Evolutionary conservation across 2,797 vertebrate genomes (phyloP).

Genomic region (Botia kubotai): DNA sequence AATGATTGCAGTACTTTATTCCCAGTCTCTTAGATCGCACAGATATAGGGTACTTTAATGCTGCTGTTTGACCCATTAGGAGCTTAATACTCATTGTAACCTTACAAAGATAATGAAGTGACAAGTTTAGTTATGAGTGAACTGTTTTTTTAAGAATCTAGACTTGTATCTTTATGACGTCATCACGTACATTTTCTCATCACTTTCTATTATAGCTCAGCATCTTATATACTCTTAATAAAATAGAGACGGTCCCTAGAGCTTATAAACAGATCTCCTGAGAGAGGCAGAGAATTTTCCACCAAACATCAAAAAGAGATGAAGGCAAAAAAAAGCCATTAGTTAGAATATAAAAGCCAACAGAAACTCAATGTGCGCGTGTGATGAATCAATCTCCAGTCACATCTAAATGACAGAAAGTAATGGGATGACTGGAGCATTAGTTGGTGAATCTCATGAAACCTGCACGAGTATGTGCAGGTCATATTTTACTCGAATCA

Average conservation of each 20-base stretch:
- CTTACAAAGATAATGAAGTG: neutral
- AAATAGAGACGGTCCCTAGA: neutral
- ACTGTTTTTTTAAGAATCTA: neutral
- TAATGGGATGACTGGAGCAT: slow-evolving; percentile 29
- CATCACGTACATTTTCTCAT: neutral
- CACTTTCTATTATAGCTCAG: neutral
- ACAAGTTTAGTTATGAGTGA: neutral
- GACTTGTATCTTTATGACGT: neutral
- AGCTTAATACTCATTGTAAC: neutral
- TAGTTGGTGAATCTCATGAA: slow-evolving; percentile 8
- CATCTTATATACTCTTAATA: neutral
- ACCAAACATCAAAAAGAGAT: neutral
- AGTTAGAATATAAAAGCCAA: neutral
- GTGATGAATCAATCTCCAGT: slow-evolving; percentile 34
- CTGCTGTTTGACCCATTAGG: neutral
- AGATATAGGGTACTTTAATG: too few relatives aligned
- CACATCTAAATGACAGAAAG: neutral
- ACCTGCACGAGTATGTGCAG: neutral
- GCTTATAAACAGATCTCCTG: neutral
- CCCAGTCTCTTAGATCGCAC: too few relatives aligned
- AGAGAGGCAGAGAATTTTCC: slow-evolving; percentile 6
- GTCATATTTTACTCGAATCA: slow-evolving; percentile 9
- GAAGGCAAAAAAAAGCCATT: neutral
- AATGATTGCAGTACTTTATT: too few relatives aligned
- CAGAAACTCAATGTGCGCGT: neutral